A percentile compares a stretch with the other conserved stretches of the same genome.
These are phyloP conservation scores for Seriola dumerili DNA, from an alignment of 2,113 vertebrate genomes.

Conservation along the genomic window DNA sequence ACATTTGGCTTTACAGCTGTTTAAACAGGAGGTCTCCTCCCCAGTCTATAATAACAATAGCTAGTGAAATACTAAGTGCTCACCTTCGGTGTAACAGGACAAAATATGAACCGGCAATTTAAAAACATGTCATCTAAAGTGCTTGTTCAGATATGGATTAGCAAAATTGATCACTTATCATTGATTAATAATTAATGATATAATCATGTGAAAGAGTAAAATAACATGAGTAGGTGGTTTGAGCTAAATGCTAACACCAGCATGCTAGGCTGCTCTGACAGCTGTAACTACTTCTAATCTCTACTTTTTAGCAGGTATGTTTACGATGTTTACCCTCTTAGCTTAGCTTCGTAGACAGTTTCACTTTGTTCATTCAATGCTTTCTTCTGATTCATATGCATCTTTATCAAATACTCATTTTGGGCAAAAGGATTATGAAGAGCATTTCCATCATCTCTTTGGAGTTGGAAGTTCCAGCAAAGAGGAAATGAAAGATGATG, in stretches of 20 bases:
- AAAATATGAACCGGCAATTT: slow-evolving; percentile 1
- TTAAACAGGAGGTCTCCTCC: neutral
- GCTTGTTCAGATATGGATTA: neutral
- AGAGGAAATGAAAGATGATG: neutral
- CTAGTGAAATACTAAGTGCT: neutral
- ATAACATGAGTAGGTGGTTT: neutral
- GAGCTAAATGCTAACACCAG: neutral
- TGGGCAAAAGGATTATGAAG: neutral
- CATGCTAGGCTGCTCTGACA: neutral
- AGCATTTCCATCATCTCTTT: neutral
- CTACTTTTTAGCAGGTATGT: no score
- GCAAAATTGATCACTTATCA: neutral
- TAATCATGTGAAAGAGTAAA: neutral
- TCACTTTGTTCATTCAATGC: no score
- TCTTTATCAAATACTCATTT: slow-evolving; percentile 5
- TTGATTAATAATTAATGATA: neutral
- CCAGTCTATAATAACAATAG: neutral
- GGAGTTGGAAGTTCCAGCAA: neutral
- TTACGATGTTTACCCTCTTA: neutral
- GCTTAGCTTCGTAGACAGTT: neutral
- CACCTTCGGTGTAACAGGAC: neutral
- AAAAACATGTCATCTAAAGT: neutral
- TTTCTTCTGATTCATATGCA: no score
- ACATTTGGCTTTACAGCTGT: slow-evolving; percentile 21
- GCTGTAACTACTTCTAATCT: no score